Evolutionary conservation across 2,797 vertebrate genomes (phyloP), one percentile per base, ranked within the genome.

Genomic region (Scolopax bukidnonensis): DNA sequence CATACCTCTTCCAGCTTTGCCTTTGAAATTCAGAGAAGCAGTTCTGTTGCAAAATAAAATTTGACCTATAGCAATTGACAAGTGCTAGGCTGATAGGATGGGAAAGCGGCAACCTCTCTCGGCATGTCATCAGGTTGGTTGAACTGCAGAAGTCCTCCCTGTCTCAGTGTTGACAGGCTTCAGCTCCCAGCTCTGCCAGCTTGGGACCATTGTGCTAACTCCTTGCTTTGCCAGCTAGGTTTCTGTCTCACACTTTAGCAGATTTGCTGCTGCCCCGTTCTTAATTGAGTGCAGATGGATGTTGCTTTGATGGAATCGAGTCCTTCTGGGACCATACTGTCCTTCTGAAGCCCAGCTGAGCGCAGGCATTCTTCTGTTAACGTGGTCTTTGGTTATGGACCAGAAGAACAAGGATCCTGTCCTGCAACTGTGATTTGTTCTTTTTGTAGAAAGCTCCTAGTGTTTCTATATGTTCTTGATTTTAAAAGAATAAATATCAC

Each of bases 321-420:
- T 43, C 30, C 61, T 61, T 27, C 14, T 8, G 51, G 38, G 57
- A 40, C 30, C 3, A 0, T 33, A 54, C 41, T 32, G 25, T 43
- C 27, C 48, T 28, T 43, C 54, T 56, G n/a, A 24, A 11, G 50
- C 7, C 20, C 53, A 24, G 30, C 33, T 16, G 68, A 64, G 33
- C 24, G 12, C 15, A 12, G 45, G 25, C 51, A 4, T n/a, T 5
- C 2, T 3, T 65, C 16, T 23, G 10, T 27, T 50, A 63, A 10
- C 2, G 1, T 33, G 43, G 20, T 32, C 48, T 33, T 51, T 0
- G 0, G n/a, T 67, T 53, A 27, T 1, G 4, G 50, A 30, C 24
- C 69, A 12, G 45, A 28, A 30, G 45, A 45, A 19, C 3, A 7
- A 71, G 78, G 33, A 59, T 40, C 40, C 13, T 80, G 50, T 75